These are phyloP conservation scores for Ditylenchus dipsaci DNA, from an alignment of 1,140 invertebrate genomes.

Conservation along the genomic window DNA sequence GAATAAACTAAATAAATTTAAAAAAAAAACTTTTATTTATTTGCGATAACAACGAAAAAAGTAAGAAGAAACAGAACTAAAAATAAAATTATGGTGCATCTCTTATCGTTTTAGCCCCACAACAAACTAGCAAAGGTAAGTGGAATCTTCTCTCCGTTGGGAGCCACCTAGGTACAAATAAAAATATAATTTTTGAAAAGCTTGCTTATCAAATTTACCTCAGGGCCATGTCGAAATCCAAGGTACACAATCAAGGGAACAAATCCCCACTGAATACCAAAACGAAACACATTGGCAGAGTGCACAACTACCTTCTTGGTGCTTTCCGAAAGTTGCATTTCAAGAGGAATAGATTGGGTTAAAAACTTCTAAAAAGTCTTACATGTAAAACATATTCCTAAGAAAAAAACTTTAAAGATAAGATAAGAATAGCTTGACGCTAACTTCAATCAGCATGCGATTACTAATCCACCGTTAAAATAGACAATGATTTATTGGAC, in stretches of 20 bases:
- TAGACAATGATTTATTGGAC: not conserved
- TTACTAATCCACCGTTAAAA: too few species aligned
- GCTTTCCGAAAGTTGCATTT: not conserved
- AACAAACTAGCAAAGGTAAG: constrained; percentile 6
- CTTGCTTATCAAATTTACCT: not conserved
- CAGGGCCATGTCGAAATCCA: constrained; percentile 12
- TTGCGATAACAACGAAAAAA: not conserved
- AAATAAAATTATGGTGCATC: not conserved
- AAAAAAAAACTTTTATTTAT: not conserved
- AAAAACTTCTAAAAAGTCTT: too few species aligned
- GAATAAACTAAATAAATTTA: too few species aligned
- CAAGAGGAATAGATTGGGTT: not conserved
- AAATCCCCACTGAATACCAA: constrained; percentile 21
- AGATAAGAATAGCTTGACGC: too few species aligned
- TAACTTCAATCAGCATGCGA: too few species aligned
- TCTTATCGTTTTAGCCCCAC: constrained; percentile 8
- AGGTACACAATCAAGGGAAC: constrained; percentile 20
- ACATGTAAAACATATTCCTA: too few species aligned
- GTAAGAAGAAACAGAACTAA: not conserved
- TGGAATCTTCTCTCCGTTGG: constrained; percentile 13
- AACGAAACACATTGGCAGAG: constrained; percentile 4
- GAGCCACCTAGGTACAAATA: not conserved
- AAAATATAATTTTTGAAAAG: too few species aligned
- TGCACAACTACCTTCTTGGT: not conserved
- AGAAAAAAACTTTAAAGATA: too few species aligned